A percentile compares a stretch with the other conserved stretches of the same genome.
Evolutionary conservation across 1,140 invertebrate species (phyloP).

Genomic region (Aphaenogaster rudis): DNA sequence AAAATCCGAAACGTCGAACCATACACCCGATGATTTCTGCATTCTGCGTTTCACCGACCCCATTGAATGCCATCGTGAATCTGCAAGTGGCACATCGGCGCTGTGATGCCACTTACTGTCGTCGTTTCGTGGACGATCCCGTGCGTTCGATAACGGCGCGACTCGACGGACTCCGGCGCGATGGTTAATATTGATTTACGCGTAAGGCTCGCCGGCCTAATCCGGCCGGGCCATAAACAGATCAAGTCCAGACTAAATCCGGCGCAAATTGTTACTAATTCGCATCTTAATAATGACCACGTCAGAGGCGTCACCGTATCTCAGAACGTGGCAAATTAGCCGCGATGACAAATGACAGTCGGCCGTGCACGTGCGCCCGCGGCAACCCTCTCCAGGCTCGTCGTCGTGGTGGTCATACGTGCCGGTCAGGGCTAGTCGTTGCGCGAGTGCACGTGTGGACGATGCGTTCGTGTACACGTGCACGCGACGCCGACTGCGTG

Average conservation of each 20-base stretch:
- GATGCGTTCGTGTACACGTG: slow-evolving; percentile 62
- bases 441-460: slow-evolving; percentile 49
- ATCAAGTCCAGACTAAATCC: slow-evolving; percentile 86
- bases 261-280: slow-evolving; percentile 88
- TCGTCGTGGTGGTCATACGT: slow-evolving; percentile 53
- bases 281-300: slow-evolving; percentile 87
- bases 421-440: slow-evolving; percentile 58
- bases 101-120: slow-evolving; percentile 32
- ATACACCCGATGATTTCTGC: neutral
- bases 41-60: neutral
- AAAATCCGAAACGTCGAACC: neutral
- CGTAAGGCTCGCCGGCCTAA: slow-evolving; percentile 83
- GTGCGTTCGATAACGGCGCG: slow-evolving; percentile 67
- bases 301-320: slow-evolving; percentile 87
- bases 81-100: neutral
- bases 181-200: slow-evolving; percentile 86
- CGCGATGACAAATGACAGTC: slow-evolving; percentile 86
- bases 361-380: slow-evolving; percentile 78
- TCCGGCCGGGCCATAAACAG: slow-evolving; percentile 86
- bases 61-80: neutral
- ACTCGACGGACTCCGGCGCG: slow-evolving; percentile 65
- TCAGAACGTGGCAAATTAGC: slow-evolving; percentile 87
- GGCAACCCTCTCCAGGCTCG: slow-evolving; percentile 58
- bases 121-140: slow-evolving; percentile 67
- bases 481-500: slow-evolving; percentile 52